Conservation (phyloP, 2,113 vertebrate genomes). For the Planiliza haematocheilus region DNA sequence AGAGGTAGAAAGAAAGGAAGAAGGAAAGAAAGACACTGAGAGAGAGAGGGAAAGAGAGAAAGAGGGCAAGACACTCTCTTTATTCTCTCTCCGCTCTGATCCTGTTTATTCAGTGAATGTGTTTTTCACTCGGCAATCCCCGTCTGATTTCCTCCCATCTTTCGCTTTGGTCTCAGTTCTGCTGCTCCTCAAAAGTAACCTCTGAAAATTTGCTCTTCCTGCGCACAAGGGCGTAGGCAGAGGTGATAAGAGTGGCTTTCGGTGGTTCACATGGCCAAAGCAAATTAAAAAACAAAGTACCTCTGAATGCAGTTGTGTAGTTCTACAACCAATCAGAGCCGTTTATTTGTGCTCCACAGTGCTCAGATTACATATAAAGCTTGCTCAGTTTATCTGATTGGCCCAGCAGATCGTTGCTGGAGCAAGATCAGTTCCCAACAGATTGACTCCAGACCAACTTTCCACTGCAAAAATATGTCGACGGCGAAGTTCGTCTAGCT, state of each 20-base stretch:
- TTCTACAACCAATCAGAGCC: no score
- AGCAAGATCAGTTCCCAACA: no score
- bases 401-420: no score
- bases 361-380: no score
- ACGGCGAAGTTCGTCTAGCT: no score
- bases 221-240: not conserved
- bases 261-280: not conserved
- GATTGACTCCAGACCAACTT: no score
- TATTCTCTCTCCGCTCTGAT: constrained; percentile 71
- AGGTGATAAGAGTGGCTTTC: not conserved
- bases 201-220: constrained; percentile 33
- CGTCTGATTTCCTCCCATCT: constrained; percentile 63
- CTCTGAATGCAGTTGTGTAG: no score
- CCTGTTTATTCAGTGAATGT: constrained; percentile 70
- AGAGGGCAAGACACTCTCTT: constrained; percentile 42
- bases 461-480: no score
- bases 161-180: constrained; percentile 67
- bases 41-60: constrained; percentile 15
- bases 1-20: not conserved
- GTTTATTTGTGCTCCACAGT: no score
- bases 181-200: constrained; percentile 50
- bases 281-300: no score
- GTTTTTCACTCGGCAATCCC: constrained; percentile 64
- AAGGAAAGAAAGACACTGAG: constrained; percentile 15
- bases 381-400: no score